A percentile compares a stretch with the other conserved stretches of the same genome.
These are phyloP conservation scores for Orchesella flavescens DNA, from an alignment of 2,888 invertebrate genomes.

Conservation along the genomic window DNA sequence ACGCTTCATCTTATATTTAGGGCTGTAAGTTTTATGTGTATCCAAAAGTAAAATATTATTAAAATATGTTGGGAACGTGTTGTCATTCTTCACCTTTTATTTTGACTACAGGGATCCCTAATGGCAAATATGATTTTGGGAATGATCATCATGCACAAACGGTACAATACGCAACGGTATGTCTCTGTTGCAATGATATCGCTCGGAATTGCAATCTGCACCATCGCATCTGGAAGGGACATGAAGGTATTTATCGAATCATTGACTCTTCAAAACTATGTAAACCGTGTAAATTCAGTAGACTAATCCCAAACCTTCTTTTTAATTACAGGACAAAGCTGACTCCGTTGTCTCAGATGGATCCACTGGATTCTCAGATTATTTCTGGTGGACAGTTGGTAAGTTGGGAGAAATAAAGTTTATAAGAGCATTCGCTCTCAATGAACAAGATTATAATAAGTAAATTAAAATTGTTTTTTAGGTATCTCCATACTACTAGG, in stretches of 20 bases:
- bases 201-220: slow-evolving; percentile 91
- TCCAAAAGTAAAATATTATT: neutral
- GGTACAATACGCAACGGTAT: slow-evolving; percentile 88
- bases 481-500: slow-evolving; percentile 88
- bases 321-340: slow-evolving; percentile 54
- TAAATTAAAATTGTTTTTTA: slow-evolving; percentile 32
- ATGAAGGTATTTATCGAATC: slow-evolving; percentile 76
- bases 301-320: neutral
- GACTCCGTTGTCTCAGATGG: slow-evolving; percentile 46
- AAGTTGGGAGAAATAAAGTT: slow-evolving; percentile 23
- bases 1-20: slow-evolving; percentile 99
- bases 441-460: slow-evolving; percentile 14
- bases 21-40: slow-evolving; percentile 79
- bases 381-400: slow-evolving; percentile 80
- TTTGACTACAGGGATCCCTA: slow-evolving; percentile 85
- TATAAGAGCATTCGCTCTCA: slow-evolving; percentile 9
- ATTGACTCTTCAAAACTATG: no score
- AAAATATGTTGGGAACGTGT: neutral
- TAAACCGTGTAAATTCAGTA: neutral
- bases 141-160: slow-evolving; percentile 88
- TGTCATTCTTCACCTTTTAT: no score
- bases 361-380: slow-evolving; percentile 74
- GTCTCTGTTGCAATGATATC: slow-evolving; percentile 94
- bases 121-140: slow-evolving; percentile 98
- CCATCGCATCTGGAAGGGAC: slow-evolving; percentile 87